These are phyloP conservation scores for Ptiloglossa arizonensis DNA, from an alignment of 1,140 invertebrate species.

Conservation along the genomic window DNA sequence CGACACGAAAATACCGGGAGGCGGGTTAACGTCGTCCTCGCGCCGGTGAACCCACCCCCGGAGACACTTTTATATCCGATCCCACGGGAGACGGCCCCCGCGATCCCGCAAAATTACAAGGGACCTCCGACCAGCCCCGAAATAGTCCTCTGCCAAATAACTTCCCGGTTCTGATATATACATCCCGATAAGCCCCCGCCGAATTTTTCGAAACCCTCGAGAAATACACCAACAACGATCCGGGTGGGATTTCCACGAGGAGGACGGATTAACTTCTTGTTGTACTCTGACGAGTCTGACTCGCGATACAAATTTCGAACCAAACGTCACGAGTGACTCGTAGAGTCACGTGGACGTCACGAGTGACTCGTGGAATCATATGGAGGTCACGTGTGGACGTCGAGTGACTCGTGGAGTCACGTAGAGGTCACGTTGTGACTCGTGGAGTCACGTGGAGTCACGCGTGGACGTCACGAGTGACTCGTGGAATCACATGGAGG, in stretches of 20 bases:
- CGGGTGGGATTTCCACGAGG: constrained; percentile 44
- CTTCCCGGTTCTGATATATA: constrained; percentile 34
- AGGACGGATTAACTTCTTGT: constrained; percentile 44
- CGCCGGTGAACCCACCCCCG: constrained; percentile 45
- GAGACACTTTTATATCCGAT: constrained; percentile 64
- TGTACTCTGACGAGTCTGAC: no score
- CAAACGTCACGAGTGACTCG: no score
- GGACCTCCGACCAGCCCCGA: not conserved
- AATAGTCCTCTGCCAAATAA: constrained; percentile 8
- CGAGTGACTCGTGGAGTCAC: no score
- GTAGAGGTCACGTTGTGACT: no score
- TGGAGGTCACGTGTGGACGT: no score
- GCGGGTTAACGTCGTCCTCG: constrained; percentile 65
- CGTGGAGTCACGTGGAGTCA: no score
- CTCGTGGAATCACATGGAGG: no score
- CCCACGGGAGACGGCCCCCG: constrained; percentile 34
- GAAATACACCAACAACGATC: constrained; percentile 59
- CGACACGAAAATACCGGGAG: constrained; percentile 60
- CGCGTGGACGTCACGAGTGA: no score
- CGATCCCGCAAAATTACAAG: constrained; percentile 48
- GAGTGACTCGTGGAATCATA: no score
- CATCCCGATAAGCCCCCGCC: constrained; percentile 34
- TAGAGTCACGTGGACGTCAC: no score
- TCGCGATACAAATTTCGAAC: no score
- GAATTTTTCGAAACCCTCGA: constrained; percentile 39